These are phyloP conservation scores for Eueides isabella DNA, from an alignment of 1,140 invertebrate species.

Conservation along the genomic window DNA sequence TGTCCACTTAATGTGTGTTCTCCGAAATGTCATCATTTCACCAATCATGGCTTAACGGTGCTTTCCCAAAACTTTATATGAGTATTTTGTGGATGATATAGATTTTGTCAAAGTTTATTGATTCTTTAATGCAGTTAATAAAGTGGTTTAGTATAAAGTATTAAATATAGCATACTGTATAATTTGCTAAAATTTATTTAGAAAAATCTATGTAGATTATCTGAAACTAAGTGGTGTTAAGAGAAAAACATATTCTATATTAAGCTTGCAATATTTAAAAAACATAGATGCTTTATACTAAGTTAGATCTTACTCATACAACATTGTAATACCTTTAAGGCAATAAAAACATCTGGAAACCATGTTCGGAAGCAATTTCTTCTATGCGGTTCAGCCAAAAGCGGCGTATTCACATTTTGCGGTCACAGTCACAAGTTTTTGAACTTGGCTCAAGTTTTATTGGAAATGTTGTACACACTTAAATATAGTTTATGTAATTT, in stretches of 20 bases:
- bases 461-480: conserved; percentile 27
- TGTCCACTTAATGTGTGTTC: neutral
- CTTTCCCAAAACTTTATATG: neutral
- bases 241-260: neutral
- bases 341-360: conserved; percentile 31
- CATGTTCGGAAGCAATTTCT: conserved; percentile 31
- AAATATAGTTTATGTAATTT: conserved; percentile 20
- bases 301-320: conserved; percentile 7
- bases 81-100: no score
- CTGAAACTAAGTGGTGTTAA: neutral
- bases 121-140: neutral
- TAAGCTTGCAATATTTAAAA: neutral
- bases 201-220: neutral
- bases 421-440: conserved; percentile 39
- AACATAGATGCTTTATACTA: neutral
- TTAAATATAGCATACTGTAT: neutral
- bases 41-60: neutral
- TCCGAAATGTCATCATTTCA: neutral
- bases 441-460: conserved; percentile 41
- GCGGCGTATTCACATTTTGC: conserved; percentile 38
- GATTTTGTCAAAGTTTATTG: no score
- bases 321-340: conserved; percentile 15
- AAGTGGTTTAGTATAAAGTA: no score
- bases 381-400: conserved; percentile 38
- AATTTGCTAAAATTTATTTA: no score